phyloP scores from a whole-genome alignment of 2,888 invertebrate species.

The Timema podura region DNA sequence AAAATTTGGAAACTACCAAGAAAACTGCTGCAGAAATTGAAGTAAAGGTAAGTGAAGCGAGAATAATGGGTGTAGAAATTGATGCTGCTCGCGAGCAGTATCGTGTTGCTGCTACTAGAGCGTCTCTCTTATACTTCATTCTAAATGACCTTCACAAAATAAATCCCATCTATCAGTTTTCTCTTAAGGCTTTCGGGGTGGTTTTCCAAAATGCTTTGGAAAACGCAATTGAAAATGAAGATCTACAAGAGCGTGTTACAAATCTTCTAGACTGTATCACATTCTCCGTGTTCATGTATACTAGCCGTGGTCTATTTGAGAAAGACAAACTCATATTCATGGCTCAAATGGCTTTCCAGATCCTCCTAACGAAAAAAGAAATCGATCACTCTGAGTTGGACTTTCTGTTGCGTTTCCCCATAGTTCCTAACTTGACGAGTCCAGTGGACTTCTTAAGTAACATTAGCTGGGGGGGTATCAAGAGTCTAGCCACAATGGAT shows the following conservation, averaged over 20 bases:
- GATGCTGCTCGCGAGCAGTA: conserved; percentile 89
- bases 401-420: conserved; percentile 81
- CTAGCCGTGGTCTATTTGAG: conserved; percentile 86
- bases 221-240: conserved; percentile 63
- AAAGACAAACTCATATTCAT: conserved; percentile 87
- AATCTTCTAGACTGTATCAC: conserved; percentile 85
- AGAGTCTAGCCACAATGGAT: conserved; percentile 68
- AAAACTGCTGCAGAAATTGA: conserved; percentile 88
- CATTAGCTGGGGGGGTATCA: conserved; percentile 76
- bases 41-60: conserved; percentile 81
- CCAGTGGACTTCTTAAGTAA: conserved; percentile 82
- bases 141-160: conserved; percentile 88
- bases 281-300: conserved; percentile 81
- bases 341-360: conserved; percentile 79
- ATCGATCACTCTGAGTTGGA: conserved; percentile 75
- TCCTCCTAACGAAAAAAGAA: conserved; percentile 60
- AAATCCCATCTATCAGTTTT: conserved; percentile 94
- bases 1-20: conserved; percentile 90
- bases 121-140: conserved; percentile 89
- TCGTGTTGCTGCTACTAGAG: conserved; percentile 77
- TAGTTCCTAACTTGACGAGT: conserved; percentile 65
- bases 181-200: conserved; percentile 87
- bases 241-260: conserved; percentile 64
- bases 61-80: conserved; percentile 78
- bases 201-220: conserved; percentile 84